These are phyloP conservation scores for Eurosta solidaginis DNA, from an alignment of 1,140 invertebrate species.

Conservation along the genomic window DNA sequence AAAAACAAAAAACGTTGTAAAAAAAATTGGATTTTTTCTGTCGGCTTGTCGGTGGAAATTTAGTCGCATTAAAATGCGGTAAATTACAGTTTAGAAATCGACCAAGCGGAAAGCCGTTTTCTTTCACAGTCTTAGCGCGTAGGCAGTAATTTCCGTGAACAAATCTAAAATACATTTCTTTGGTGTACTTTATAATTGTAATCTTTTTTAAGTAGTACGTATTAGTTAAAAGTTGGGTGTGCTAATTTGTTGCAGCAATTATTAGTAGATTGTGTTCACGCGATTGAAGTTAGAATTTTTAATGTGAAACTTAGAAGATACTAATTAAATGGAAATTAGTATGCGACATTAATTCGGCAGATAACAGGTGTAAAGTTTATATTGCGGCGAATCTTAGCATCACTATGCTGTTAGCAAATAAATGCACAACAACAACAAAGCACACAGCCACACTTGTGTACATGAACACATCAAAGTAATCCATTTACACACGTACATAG, in stretches of 20 bases:
- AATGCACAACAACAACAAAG: no score
- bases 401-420: no score
- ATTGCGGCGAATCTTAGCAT: no score
- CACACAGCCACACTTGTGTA: no score
- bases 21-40: background rate
- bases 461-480: no score
- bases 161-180: no score
- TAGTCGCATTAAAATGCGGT: constrained; percentile 16
- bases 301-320: no score
- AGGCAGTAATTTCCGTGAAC: background rate
- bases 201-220: background rate
- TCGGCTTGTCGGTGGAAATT: constrained; percentile 4
- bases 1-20: background rate
- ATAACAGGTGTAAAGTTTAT: no score
- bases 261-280: background rate
- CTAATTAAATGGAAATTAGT: no score
- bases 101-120: background rate
- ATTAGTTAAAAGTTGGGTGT: background rate
- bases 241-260: background rate
- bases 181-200: background rate
- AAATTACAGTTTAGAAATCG: constrained; percentile 7
- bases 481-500: no score
- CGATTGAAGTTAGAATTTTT: background rate
- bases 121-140: background rate
- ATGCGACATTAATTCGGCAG: no score